These are phyloP conservation scores for Nymphalis urticae DNA, from an alignment of 2,888 invertebrate genomes.

Conservation along the genomic window DNA sequence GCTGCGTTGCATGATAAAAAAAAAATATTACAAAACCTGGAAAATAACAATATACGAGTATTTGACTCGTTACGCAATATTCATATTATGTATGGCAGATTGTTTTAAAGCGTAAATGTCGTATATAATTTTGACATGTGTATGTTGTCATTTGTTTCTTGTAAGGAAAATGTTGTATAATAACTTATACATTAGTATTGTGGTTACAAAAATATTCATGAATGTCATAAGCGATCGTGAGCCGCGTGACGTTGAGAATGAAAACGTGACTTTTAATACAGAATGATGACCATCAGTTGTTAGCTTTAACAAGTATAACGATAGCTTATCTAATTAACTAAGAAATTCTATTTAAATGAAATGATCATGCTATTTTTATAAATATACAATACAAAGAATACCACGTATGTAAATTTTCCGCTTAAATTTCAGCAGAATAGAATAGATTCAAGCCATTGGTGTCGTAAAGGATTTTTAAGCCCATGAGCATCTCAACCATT, in stretches of 20 bases:
- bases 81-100: slow-evolving; percentile 2
- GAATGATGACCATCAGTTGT: slow-evolving; percentile 20
- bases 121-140: slow-evolving; percentile 27
- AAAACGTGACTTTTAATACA: slow-evolving; percentile 35
- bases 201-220: slow-evolving; percentile 26
- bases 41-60: slow-evolving; percentile 4
- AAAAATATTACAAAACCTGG: slow-evolving; percentile 27
- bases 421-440: no score
- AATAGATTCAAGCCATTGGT: no score
- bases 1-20: slow-evolving; percentile 19
- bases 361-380: no score
- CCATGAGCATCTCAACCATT: no score
- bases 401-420: no score
- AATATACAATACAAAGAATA: no score
- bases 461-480: no score
- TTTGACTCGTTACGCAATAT: slow-evolving; percentile 21
- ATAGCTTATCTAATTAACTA: slow-evolving; percentile 12
- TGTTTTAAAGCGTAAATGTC: slow-evolving; percentile 17
- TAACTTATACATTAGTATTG: slow-evolving; percentile 21
- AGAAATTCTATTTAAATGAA: neutral
- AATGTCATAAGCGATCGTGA: slow-evolving; percentile 33
- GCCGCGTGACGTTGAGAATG: slow-evolving; percentile 31
- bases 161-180: slow-evolving; percentile 24
- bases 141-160: slow-evolving; percentile 27
- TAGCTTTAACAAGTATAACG: slow-evolving; percentile 1